These are phyloP conservation scores for Apodemus agrarius DNA, from an alignment of 2,797 vertebrate genomes.

Conservation along the genomic window DNA sequence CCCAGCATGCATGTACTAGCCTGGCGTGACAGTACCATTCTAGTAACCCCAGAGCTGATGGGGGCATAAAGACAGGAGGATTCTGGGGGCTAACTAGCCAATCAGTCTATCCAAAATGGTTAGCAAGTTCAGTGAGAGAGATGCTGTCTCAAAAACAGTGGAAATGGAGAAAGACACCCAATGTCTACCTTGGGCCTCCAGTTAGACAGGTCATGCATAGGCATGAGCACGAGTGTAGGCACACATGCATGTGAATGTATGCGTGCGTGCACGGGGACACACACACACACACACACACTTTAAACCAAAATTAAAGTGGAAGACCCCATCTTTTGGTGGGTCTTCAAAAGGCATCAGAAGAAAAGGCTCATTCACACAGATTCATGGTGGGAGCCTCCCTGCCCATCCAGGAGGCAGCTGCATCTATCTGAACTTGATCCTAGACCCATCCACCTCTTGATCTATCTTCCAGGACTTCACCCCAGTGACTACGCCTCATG, in stretches of 20 bases:
- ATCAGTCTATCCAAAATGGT: neutral
- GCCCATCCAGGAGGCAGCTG: no score
- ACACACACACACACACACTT: no score
- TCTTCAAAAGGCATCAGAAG: neutral
- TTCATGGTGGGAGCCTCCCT: accelerated
- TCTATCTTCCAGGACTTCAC: neutral
- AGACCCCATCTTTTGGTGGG: neutral
- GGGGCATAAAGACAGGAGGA: neutral
- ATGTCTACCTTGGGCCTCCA: neutral
- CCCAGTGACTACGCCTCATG: neutral
- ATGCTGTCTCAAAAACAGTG: neutral
- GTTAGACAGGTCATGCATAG: neutral
- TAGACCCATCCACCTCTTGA: neutral
- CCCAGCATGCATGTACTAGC: neutral
- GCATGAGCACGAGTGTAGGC: neutral
- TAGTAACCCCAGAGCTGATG: neutral
- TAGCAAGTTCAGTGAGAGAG: neutral
- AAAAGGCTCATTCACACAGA: no score
- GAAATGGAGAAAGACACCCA: neutral
- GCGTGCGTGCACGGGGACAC: no score
- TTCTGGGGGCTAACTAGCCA: neutral
- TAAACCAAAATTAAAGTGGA: neutral
- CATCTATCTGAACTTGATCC: neutral
- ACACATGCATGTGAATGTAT: neutral
- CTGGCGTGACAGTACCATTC: neutral